Base-by-base conservation (phyloP, 2,888 invertebrate species). In the Chloromyia formosa region DNA sequence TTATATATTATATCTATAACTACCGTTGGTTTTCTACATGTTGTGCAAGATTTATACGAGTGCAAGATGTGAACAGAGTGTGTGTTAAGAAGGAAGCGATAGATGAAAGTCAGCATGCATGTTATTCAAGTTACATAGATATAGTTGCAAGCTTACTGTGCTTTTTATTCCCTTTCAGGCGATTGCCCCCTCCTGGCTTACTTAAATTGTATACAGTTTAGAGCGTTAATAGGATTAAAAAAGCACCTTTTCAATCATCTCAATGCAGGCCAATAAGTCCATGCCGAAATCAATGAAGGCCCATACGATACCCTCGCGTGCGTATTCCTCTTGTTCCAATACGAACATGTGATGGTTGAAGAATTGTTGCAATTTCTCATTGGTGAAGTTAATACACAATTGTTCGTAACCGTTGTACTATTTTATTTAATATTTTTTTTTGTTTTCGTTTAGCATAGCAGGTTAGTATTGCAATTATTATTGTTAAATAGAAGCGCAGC, bases 261-360 rank as follows among this genome's bases (percentile, higher is more conserved):
- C 98, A 88, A 98, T 98, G 91, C 97, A 98, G 88, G 96, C 95
- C 85, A 95, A 91, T 87, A 98, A 91, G 88, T 98, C 98, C 94
- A 98, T 96, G 87, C 98, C 98, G 87, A 98, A 98, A 90, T 98
- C 98, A 89, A 98, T 98, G 89, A 98, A 98, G 86, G 92, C 92
- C 98, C 98, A 98, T 83, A 93, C 90, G 88, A 98, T 98, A 84
- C 97, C 97, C 88, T 98, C 98, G 84, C 89, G 92, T 85, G 94
- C 96, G 89, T 98, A 98, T 86, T 98, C 98, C 88, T 98, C 97
- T 92, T 98, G 98, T 88, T 98, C 98, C 87, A 98, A 90, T 81
- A 98, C 97, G 88, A 98, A 98, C 98, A 98, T 98, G 92, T 97
- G 94, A 87, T 98, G 98, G 89, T 98, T 98, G 92, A 98, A 98